Evolutionary conservation across 2,888 invertebrate genomes (phyloP).

Genomic region (Lochmaea crataegi): DNA sequence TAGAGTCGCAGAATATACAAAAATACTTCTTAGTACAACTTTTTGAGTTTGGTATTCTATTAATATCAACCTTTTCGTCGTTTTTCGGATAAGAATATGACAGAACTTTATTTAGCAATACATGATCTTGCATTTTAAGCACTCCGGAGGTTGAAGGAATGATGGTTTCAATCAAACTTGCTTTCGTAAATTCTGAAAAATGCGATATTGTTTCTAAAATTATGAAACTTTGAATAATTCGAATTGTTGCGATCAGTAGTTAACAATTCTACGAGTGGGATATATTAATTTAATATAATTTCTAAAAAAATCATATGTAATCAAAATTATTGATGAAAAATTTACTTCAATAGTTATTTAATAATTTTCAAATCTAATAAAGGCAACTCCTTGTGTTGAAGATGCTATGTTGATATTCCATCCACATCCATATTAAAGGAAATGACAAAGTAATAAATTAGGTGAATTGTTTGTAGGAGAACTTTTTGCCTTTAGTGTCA

Average conservation of each 20-base stretch:
- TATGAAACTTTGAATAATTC: too few relatives aligned
- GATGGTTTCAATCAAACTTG: not conserved
- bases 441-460: too few relatives aligned
- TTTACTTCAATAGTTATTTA: too few relatives aligned
- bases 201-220: not conserved
- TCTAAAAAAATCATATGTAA: not conserved
- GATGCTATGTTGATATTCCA: too few relatives aligned
- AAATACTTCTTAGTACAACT: slow-evolving; percentile 8
- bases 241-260: not conserved
- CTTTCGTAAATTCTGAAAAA: not conserved
- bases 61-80: not conserved
- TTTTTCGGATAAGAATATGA: slow-evolving; percentile 5
- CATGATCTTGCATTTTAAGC: not conserved
- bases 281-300: not conserved
- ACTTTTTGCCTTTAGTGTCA: too few relatives aligned
- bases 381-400: too few relatives aligned
- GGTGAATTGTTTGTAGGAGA: too few relatives aligned
- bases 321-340: too few relatives aligned
- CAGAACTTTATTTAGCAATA: not conserved
- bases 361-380: too few relatives aligned
- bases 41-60: slow-evolving; percentile 7
- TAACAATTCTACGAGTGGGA: not conserved
- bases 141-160: not conserved
- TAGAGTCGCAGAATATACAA: slow-evolving; percentile 13
- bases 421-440: too few relatives aligned